Evolutionary conservation across 2,113 vertebrate genomes (phyloP).

Genomic region (Anthoscopus minutus): DNA sequence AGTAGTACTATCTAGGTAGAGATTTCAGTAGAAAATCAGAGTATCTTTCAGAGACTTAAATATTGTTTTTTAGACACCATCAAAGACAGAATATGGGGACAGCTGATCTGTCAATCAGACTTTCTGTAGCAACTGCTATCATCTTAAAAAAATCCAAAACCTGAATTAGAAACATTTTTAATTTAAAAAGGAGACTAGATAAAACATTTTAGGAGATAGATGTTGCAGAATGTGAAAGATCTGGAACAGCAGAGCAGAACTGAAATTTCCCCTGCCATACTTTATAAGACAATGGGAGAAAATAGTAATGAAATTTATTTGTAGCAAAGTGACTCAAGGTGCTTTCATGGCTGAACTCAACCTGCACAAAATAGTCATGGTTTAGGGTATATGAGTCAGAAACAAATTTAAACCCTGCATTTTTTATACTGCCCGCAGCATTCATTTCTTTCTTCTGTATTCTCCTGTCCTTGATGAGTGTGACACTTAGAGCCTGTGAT

Average conservation of each 20-base stretch:
- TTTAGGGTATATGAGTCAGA: background rate
- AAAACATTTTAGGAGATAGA: background rate
- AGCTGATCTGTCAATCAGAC: background rate
- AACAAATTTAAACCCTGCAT: conserved; percentile 23
- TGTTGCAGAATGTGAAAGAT: background rate
- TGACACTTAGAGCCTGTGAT: background rate
- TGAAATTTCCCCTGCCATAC: background rate
- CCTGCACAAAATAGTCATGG: background rate
- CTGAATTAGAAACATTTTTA: background rate
- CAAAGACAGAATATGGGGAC: background rate
- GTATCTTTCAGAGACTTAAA: background rate
- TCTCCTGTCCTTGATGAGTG: background rate
- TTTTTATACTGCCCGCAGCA: background rate
- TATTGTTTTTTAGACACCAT: background rate
- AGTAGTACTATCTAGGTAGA: background rate
- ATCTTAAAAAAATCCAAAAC: background rate
- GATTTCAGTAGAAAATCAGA: background rate
- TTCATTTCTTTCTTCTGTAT: background rate
- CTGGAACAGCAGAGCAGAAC: background rate
- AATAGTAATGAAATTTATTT: conserved; percentile 1
- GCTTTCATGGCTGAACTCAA: conserved; percentile 29
- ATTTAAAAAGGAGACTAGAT: background rate
- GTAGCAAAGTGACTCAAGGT: conserved; percentile 34
- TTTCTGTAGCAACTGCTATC: background rate
- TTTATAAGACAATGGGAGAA: conserved; percentile 11